Conservation (phyloP, 2,888 invertebrate genomes). For the Geotrupes spiniger region DNA sequence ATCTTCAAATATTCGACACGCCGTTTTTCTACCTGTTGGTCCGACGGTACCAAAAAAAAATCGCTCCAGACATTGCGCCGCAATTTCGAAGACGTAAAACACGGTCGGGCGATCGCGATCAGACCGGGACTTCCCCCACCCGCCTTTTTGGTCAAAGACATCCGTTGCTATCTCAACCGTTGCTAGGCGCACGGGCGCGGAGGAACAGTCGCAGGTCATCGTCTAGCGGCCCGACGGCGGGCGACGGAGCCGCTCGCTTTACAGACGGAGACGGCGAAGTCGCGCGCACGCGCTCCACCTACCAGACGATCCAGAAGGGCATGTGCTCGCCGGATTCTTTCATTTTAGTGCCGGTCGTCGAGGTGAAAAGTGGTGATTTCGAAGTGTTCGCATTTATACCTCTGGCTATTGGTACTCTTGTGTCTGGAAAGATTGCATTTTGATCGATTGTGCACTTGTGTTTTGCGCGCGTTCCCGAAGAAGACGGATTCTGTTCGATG, state of each 20-base stretch:
- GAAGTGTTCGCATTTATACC: not conserved
- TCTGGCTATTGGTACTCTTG: not conserved
- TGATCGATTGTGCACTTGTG: no score
- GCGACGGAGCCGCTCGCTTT: not conserved
- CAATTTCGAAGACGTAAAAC: not conserved
- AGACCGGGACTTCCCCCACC: constrained; percentile 16
- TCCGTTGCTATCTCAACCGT: constrained; percentile 26
- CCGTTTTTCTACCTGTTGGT: no score
- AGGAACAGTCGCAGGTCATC: constrained; percentile 7
- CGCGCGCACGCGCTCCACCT: constrained; percentile 59
- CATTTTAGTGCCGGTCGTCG: constrained; percentile 97
- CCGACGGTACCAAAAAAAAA: no score
- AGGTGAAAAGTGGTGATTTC: constrained; percentile 1
- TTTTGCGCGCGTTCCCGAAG: no score
- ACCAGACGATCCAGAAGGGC: constrained; percentile 99
- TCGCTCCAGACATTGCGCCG: no score
- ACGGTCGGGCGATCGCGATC: constrained; percentile 8
- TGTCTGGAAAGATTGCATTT: not conserved
- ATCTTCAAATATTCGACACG: no score
- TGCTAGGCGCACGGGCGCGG: constrained; percentile 17
- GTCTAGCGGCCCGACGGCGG: constrained; percentile 6
- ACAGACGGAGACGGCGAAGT: constrained; percentile 8
- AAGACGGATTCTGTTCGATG: no score
- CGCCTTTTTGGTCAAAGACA: constrained; percentile 21
- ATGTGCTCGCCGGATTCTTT: constrained; percentile 99